phyloP scores from a whole-genome alignment of 1,140 invertebrate genomes.

The Antheraea pernyi region DNA sequence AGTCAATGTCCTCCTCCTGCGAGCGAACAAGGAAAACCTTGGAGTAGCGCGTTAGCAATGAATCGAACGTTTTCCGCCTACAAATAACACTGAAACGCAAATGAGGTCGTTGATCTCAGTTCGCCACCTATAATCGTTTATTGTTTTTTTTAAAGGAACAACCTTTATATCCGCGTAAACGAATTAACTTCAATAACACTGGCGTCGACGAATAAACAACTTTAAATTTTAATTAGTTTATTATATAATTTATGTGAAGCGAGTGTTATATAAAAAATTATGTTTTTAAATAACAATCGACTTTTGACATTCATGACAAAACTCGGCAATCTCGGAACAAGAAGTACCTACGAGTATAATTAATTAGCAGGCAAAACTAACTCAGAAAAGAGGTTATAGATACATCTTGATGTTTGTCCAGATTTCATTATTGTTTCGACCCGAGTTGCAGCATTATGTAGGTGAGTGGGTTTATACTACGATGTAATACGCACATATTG shows the following conservation, averaged over 20 bases:
- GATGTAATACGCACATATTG: not conserved
- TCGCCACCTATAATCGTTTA: conserved; percentile 22
- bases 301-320: conserved; percentile 2
- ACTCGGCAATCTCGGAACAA: not conserved
- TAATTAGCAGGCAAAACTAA: conserved; percentile 3
- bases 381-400: not conserved
- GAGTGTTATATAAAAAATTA: not conserved
- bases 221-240: not conserved
- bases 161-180: conserved; percentile 12
- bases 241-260: conserved; percentile 2
- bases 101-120: conserved; percentile 31
- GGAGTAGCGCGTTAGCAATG: conserved; percentile 41
- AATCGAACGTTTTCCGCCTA: conserved; percentile 44
- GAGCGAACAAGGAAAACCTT: conserved; percentile 69
- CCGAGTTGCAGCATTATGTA: not conserved
- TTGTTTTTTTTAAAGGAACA: conserved; percentile 12
- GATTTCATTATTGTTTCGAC: not conserved
- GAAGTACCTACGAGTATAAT: not conserved
- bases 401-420: not conserved
- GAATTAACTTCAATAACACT: conserved; percentile 5
- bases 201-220: not conserved
- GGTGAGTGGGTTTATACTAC: not conserved
- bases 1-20: conserved; percentile 75
- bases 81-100: conserved; percentile 17
- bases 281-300: not conserved